Evolutionary conservation across 2,797 vertebrate genomes (phyloP), one percentile per base, ranked within the genome.

Genomic region (Micrastur ruficollis): DNA sequence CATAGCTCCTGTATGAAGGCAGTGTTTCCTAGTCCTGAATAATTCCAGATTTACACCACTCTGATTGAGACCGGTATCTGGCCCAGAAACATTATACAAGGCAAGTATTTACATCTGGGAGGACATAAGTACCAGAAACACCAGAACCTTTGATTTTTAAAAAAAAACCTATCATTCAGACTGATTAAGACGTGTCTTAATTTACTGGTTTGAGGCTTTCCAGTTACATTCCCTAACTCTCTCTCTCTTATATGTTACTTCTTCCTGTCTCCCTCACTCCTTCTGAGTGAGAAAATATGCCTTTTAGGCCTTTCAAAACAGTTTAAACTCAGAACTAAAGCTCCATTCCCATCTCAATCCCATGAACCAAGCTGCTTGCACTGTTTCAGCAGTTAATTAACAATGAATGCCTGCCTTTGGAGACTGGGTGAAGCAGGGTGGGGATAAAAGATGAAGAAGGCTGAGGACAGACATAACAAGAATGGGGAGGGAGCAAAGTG

Each of bases 381-480:
- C 95, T 92, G 92, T 97, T 97, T 96, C 97, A 97, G 97, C 88
- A 96, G 97, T 97, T 98, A 98, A 98, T 98, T 97, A 98, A 95
- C 89, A 97, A 97, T 98, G 97, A 98, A 97, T 97, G 96, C 96
- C 59, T 92, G 76, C 97, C 97, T 97, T 98, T 95, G 96, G 97
- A 98, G 95, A 89, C 91, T 81, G 67, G 94, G 96, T 76, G 95
- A 97, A 90, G 82, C 94, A 96, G 94, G 94, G 96, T 96, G 94
- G 84, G 95, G 92, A 97, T 95, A 97, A 95, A 97, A 97, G 96
- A 98, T 94, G 93, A 96, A 95, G 95, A 97, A 96, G 95, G 96
- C 90, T 96, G 95, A 96, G 92, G 98, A 97, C 94, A 95, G 97
- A 97, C 95, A 95, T 91, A 95, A 96, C 85, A 95, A 94, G 95